Evolutionary conservation across 2,888 invertebrate species (phyloP).

Genomic region (Frankliniella intonsa): DNA sequence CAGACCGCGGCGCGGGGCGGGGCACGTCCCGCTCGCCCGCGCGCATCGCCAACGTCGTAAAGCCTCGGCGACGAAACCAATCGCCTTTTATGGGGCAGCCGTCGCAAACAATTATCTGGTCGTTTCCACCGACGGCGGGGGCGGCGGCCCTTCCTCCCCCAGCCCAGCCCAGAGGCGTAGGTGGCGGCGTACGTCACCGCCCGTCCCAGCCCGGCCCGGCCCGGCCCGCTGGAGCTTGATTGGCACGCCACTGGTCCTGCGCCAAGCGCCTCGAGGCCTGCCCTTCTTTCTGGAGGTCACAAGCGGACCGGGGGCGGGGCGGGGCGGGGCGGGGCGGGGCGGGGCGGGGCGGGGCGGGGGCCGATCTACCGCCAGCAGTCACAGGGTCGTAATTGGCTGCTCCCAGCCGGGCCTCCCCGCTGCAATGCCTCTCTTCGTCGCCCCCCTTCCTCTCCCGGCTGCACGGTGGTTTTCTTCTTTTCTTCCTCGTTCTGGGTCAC

Average conservation of each 20-base stretch:
- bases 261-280: no score
- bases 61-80: conserved; percentile 7
- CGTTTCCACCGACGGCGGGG: not conserved
- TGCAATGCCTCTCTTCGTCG: not conserved
- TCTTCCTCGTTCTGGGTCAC: not conserved
- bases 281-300: no score
- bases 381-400: conserved; percentile 5
- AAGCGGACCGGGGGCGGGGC: not conserved
- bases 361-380: not conserved
- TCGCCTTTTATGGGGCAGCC: not conserved
- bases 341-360: not conserved
- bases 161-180: no score
- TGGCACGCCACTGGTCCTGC: no score
- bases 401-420: not conserved
- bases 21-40: not conserved
- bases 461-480: not conserved
- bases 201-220: no score
- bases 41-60: not conserved
- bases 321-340: not conserved
- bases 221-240: no score
- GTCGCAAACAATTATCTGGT: not conserved
- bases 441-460: not conserved
- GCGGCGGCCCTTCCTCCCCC: no score
- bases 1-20: not conserved
- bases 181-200: no score